Base-by-base conservation (phyloP, 2,888 invertebrate species). In the Stenoptilia bipunctidactyla region DNA sequence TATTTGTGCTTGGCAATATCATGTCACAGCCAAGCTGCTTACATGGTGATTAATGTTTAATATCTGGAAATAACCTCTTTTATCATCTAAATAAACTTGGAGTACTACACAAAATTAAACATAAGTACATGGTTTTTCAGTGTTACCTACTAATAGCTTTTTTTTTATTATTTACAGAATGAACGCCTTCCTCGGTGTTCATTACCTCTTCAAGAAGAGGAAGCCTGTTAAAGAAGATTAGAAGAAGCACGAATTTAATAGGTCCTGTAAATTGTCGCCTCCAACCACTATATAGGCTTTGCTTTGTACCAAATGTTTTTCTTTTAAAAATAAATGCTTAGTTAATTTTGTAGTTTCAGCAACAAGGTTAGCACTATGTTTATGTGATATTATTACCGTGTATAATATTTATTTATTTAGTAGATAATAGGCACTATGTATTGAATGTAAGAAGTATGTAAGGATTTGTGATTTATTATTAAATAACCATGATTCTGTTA, bases 161-260 rank as follows among this genome's bases (percentile, higher is more conserved):
- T 13, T 13, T 14, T 10, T 37, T 40, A 27, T 34, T 51, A 65
- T 60, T 82, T 80, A 14, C 80, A 82, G 82, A 73, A 60, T 75
- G 80, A 77, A 69, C 53, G 71, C 70, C 42, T 38, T 71, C 34
- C 42, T 63, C 38, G 72, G 75, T 56, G 66, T 68, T 74, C 77
- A 74, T 70, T 74, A 64, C 60, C 59, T 76, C 53, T 61, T 75
- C 46, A 52, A 48, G 34, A 71, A 61, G 66, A 72, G 66, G 65
- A 67, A 61, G 52, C 50, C 57, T 50, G 45, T 46, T 34, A 61
- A 60, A 54, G 53, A 61, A 51, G 67, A 71, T 39, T 74, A 65
- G 57, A 39, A 38, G 30, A 4, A 12, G 30, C 4, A 30, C 30
- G 30, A 30, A 30, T 30, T 4, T 30, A 8, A 2, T 12, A 30